Base-by-base conservation (phyloP, 2,888 invertebrate species). In the Agelastica alni region DNA sequence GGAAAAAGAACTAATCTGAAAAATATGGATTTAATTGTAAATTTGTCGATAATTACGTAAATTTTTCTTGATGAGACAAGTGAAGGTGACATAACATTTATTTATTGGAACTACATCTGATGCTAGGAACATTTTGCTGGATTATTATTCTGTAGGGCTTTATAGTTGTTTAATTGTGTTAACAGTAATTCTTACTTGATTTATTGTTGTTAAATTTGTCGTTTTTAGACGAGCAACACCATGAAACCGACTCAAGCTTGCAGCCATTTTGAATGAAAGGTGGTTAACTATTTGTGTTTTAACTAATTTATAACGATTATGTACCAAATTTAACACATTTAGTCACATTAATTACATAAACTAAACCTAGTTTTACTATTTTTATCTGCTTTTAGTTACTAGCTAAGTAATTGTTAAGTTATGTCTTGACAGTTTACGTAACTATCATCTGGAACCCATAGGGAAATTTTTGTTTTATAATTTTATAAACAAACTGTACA, bases 211-310 rank as follows among this genome's bases (percentile, higher is more conserved):
- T 69, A 80, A 80, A 78, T 85, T 84, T 79, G 82, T 83, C 70
- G 85, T 82, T 85, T 87, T 91, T 75, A 92, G 84, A 79, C 92
- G 85, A 78, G 87, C 85, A 77, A 88, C 86, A 81, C 89, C 88
- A 81, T 86, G 90, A 85, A 91, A 86, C 81, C 91, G 86, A 81
- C 90, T 88, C 79, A 91, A 86, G 78, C 87, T 85, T 80, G 89
- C 89, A 85, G 91, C 91, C 92, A 92, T 92, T 83, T 85, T 90
- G 84, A 82, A 66, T 71, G 72, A 70, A 62, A 63, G 61, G 58
- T 45, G 36, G 37, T 36, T 9, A 48, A 48, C 10, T 47, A 10
- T 31, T 41, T 39, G 39, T 45, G 16, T 45, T 9, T 32, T 12
- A 18, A 17, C 7, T 2, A 26, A 7, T 26, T 2, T 2, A 9